phyloP scores from a whole-genome alignment of 2,797 vertebrate species.

The Microtus obscurus region DNA sequence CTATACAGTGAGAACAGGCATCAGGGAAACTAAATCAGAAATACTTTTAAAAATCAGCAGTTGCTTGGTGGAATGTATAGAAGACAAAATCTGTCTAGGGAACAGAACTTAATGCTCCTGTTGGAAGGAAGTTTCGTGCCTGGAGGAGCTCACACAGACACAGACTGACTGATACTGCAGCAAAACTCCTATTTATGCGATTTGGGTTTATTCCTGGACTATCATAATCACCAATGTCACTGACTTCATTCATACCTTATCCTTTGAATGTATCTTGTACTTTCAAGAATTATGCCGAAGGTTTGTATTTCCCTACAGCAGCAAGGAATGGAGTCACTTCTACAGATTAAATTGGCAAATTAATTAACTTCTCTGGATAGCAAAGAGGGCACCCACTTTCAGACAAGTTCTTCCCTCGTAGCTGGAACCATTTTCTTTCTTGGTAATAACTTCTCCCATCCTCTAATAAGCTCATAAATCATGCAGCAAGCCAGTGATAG shows the following conservation, averaged over 20 bases:
- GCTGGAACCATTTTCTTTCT: neutral
- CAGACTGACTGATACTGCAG: constrained; percentile 1
- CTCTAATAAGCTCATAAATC: neutral
- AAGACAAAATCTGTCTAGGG: neutral
- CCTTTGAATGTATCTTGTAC: constrained; percentile 56
- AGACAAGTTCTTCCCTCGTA: neutral
- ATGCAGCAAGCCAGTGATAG: neutral
- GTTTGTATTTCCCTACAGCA: neutral
- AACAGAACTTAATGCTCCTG: constrained; percentile 29
- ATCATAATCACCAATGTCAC: constrained; percentile 53
- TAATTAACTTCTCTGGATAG: neutral
- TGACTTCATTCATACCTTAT: constrained; percentile 51
- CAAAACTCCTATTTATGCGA: constrained; percentile 21
- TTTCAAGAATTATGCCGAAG: constrained; percentile 6
- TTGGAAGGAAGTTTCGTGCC: constrained; percentile 69
- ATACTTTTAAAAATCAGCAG: neutral
- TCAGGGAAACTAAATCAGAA: neutral
- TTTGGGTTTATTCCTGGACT: constrained; percentile 59
- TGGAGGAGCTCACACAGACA: constrained; percentile 24
- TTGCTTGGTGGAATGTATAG: constrained; percentile 17
- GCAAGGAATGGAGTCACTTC: constrained; percentile 10
- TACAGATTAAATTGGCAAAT: neutral
- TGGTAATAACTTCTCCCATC: neutral
- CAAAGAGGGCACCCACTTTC: neutral
- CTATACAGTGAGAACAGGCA: neutral